Evolutionary conservation across 92 coral and sea anemone genomes (phyloP).

Genomic region (Plumapathes pennacea): DNA sequence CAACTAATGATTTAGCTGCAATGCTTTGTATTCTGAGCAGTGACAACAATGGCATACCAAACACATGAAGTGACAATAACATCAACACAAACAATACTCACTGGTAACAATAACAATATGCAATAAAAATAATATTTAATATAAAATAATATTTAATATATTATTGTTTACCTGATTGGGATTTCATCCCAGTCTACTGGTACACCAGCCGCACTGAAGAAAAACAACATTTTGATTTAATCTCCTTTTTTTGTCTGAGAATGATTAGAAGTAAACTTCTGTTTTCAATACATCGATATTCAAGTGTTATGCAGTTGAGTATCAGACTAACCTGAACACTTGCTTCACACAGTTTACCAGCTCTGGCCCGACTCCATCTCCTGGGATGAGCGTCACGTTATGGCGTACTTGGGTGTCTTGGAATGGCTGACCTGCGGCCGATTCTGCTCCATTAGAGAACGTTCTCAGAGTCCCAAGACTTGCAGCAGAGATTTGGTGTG

Average conservation of each 20-base stretch:
- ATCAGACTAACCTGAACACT: constrained; percentile 63
- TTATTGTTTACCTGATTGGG: constrained; percentile 81
- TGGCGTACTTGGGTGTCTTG: constrained; percentile 74
- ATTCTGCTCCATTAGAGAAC: constrained; percentile 13
- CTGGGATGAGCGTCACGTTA: constrained; percentile 92
- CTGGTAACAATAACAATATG: not conserved
- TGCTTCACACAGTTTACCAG: constrained; percentile 86
- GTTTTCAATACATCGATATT: not conserved
- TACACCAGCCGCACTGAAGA: constrained; percentile 81
- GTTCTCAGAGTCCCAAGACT: too few relatives aligned
- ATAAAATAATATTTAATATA: too few relatives aligned
- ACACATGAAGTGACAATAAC: too few relatives aligned
- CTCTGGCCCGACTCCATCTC: constrained; percentile 99
- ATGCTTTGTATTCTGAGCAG: too few relatives aligned
- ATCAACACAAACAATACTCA: too few relatives aligned
- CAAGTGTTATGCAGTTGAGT: not conserved
- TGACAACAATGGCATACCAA: too few relatives aligned
- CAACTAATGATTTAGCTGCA: too few relatives aligned
- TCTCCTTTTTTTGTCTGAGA: not conserved
- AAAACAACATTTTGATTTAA: not conserved
- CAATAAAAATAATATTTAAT: not conserved
- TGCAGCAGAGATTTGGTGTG: too few relatives aligned
- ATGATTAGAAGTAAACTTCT: not conserved
- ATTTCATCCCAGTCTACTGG: constrained; percentile 99
- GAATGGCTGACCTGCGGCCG: constrained; percentile 55